Base-by-base conservation (phyloP, 1,140 invertebrate genomes). In the Drosophila baimaii region DNA sequence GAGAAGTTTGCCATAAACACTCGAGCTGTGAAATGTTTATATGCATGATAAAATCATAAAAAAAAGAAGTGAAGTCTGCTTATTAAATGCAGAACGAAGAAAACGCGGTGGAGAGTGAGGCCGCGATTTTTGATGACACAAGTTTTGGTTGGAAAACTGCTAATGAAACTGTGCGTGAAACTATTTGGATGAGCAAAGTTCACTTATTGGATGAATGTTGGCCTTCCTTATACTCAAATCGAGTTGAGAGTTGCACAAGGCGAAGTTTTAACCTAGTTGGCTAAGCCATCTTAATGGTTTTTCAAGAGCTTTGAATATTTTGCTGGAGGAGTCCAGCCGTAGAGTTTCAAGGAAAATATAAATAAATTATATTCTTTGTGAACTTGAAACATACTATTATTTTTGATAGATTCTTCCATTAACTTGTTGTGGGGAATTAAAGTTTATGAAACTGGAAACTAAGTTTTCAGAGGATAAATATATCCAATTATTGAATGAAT, bases 11-110 rank as follows among this genome's bases (percentile, higher is more conserved):
- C 79, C 76, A 79, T 88, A 82, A 88, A 86, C 82, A 79, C 82
- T 88, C 64, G 74, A 76, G 78, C 82, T 77, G 74, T 69, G 49
- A 77, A 77, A 85, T 85, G 66, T 84, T 84, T 80, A 84, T 83
- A 68, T 43, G 46, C 66, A 69, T 72, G 77, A 77, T 77, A 56
- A 63, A 77, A 70, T 70, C 75, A 77, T 77, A 77, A 77, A 77
- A 77, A 77, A 77, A 47, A 77, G 75, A 77, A 56, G 33, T 35
- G 31, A 58, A 58, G 19, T 56, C 33, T 65, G 72, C 72, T 72
- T 72, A 72, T 72, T 72, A 72, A 74, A 75, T 58, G 71, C 47
- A 68, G 29, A 66, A 33, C 61, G 37, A 37, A 64, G 54, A 64
- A 81, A 81, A 61, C 57, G 72, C 10, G 46, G 23, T n/a, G 46